Conservation (phyloP, 2,113 vertebrate genomes). For the Apus apus region DNA sequence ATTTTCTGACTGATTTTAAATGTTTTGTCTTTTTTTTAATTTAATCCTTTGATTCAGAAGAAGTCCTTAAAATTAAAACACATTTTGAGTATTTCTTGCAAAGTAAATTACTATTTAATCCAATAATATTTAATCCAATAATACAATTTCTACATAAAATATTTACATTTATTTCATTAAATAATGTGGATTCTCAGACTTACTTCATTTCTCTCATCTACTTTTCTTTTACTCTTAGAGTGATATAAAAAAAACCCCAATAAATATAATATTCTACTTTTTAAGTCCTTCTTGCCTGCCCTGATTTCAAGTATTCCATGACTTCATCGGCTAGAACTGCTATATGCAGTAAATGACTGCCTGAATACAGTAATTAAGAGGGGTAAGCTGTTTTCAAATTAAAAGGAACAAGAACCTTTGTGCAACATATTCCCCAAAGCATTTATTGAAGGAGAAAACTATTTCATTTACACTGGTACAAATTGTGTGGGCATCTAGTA, state of each 20-base stretch:
- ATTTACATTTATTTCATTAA: neutral
- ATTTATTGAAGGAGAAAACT: conserved; percentile 12
- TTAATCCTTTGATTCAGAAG: neutral
- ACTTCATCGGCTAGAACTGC: conserved; percentile 27
- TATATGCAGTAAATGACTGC: neutral
- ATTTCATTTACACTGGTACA: neutral
- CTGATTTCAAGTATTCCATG: conserved; percentile 41
- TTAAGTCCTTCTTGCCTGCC: neutral
- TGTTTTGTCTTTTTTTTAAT: neutral
- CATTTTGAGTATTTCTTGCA: neutral
- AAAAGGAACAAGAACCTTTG: conserved; percentile 7
- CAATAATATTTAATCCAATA: neutral
- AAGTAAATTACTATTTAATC: neutral
- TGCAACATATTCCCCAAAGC: neutral
- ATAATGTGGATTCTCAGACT: neutral
- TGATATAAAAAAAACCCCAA: neutral
- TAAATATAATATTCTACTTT: neutral
- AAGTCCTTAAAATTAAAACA: neutral
- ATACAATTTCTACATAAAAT: neutral
- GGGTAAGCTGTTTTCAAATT: neutral
- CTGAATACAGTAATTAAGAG: conserved; percentile 3
- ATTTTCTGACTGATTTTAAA: neutral
- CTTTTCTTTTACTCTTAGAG: neutral
- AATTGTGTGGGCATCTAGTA: neutral
- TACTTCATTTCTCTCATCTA: neutral